Percentiles rank a stretch among this genome's conserved stretches.
These are phyloP conservation scores for Austrofundulus limnaeus DNA, from an alignment of 2,113 vertebrate species.

Conservation along the genomic window DNA sequence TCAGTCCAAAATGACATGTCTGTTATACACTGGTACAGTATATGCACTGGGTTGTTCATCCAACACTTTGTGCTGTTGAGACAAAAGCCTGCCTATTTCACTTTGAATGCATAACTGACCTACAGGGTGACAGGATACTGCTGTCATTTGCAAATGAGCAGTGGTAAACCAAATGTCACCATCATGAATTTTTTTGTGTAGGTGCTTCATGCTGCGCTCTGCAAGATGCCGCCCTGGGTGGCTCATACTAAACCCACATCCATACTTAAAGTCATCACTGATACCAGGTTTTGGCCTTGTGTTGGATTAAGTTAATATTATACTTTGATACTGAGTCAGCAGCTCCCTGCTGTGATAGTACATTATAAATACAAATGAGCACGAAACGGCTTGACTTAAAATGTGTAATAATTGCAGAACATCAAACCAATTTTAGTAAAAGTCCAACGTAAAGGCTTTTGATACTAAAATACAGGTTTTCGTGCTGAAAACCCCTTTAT, in stretches of 20 bases:
- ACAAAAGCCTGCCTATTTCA: neutral
- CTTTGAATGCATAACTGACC: neutral
- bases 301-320: slow-evolving; percentile 57
- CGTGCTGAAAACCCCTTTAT: slow-evolving; percentile 16
- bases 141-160: neutral
- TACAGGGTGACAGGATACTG: neutral
- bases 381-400: slow-evolving; percentile 33
- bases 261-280: slow-evolving; percentile 9
- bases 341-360: slow-evolving; percentile 54
- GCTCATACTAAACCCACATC: neutral
- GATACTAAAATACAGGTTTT: slow-evolving; percentile 27
- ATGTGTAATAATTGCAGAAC: slow-evolving; percentile 25
- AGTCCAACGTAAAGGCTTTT: slow-evolving; percentile 24
- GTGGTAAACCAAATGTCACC: neutral
- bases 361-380: slow-evolving; percentile 65
- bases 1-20: no score
- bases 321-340: slow-evolving; percentile 60
- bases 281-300: slow-evolving; percentile 40
- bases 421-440: slow-evolving; percentile 44
- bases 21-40: no score
- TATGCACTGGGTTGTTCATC: neutral
- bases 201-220: neutral
- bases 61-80: neutral
- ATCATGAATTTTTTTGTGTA: neutral
- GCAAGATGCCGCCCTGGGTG: neutral